These are phyloP conservation scores for Papilio elwesi DNA, from an alignment of 2,888 invertebrate species.

Conservation along the genomic window DNA sequence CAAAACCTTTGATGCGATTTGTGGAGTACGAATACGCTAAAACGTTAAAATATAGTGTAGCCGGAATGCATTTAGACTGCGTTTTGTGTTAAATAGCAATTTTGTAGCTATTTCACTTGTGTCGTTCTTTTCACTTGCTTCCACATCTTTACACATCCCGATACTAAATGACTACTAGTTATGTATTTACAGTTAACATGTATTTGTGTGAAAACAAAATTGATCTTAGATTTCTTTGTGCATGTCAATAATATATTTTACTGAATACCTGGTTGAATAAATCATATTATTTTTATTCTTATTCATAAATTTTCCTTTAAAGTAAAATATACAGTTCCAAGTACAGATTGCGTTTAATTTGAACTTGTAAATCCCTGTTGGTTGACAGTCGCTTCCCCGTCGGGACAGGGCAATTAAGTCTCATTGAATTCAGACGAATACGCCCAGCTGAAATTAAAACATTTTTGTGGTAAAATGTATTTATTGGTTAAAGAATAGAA, in stretches of 20 bases:
- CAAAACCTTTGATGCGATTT: slow-evolving; percentile 25
- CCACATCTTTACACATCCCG: too few species aligned
- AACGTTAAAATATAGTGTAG: slow-evolving; percentile 1
- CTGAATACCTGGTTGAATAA: too few species aligned
- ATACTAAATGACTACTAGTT: too few species aligned
- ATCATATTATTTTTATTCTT: neutral
- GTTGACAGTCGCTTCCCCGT: slow-evolving; percentile 16
- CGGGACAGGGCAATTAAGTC: slow-evolving; percentile 22
- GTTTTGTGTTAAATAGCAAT: neutral
- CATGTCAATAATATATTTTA: too few species aligned
- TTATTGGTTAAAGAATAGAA: slow-evolving; percentile 5
- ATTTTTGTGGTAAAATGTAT: slow-evolving; percentile 5
- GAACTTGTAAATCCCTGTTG: slow-evolving; percentile 27
- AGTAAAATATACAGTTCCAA: slow-evolving; percentile 14
- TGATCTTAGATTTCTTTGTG: too few species aligned
- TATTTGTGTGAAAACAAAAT: too few species aligned
- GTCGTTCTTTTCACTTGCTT: neutral
- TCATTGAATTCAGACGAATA: slow-evolving; percentile 12
- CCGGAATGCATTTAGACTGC: neutral
- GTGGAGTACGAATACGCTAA: slow-evolving; percentile 1
- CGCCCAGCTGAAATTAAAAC: slow-evolving; percentile 15
- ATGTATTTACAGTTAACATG: too few species aligned
- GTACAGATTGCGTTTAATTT: slow-evolving; percentile 28
- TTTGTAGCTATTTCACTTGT: neutral
- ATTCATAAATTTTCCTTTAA: slow-evolving; percentile 9